Percentiles rank a stretch among this genome's conserved stretches.
phyloP scores from a whole-genome alignment of 2,113 vertebrate species.

The Trachemys scripta region DNA sequence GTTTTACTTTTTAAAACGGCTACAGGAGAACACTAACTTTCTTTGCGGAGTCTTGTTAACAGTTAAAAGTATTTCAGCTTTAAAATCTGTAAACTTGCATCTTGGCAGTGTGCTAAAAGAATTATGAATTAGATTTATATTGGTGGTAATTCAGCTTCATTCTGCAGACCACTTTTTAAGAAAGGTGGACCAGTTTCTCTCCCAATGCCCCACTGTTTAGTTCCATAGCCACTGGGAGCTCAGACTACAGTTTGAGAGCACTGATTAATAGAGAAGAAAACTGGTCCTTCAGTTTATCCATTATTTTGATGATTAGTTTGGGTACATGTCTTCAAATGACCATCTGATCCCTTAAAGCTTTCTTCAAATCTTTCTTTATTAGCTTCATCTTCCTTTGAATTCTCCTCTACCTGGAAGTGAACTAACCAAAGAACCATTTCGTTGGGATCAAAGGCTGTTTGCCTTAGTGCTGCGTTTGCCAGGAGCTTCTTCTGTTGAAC shows the following conservation, averaged over 20 bases:
- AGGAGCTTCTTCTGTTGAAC: slow-evolving; percentile 90
- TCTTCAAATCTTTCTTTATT: slow-evolving; percentile 65
- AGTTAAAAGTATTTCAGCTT: neutral
- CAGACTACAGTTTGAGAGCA: neutral
- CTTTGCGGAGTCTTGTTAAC: neutral
- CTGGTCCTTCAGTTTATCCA: neutral
- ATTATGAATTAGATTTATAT: neutral
- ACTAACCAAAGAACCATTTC: slow-evolving; percentile 98
- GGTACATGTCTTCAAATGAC: neutral
- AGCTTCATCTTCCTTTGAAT: slow-evolving; percentile 92
- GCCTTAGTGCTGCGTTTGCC: slow-evolving; percentile 95
- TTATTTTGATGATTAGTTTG: neutral
- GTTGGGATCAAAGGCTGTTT: slow-evolving; percentile 98
- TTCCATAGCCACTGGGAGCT: neutral
- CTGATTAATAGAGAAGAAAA: neutral
- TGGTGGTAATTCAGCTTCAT: neutral
- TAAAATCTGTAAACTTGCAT: neutral
- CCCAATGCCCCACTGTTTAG: neutral
- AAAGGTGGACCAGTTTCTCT: neutral
- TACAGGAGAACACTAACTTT: neutral
- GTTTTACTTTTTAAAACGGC: slow-evolving; percentile 2
- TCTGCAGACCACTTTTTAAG: neutral
- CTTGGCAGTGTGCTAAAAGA: neutral
- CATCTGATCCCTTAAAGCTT: neutral
- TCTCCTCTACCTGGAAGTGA: slow-evolving; percentile 98